Evolutionary conservation across 92 coral and sea anemone species (phyloP), one percentile per base, ranked within the genome.

Genomic region (Nematostella vectensis): DNA sequence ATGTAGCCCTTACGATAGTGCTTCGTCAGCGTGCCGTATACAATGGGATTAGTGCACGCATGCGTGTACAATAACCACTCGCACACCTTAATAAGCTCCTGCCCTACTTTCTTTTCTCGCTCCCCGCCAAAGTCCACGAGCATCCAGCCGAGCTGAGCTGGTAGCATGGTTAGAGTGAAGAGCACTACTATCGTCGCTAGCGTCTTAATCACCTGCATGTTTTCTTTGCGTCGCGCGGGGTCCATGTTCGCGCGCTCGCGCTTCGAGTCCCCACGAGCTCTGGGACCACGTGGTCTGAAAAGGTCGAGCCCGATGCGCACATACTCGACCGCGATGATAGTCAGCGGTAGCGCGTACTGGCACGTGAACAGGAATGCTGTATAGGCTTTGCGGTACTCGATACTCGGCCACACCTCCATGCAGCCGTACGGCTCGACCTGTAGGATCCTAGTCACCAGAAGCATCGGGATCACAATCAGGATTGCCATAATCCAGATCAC

Each of bases 141-240:
- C 80, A 93, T 83, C 99, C 99, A 93, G 42, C 81, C 87, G 13
- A 93, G 68, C 60, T 88, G 81, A 1, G 96, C 95, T 2, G 99
- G 99, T 33, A 93, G 67, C 75, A 88, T 88, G 23, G 89, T 72
- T 17, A 93, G 40, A 2, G 99, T 96, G 50, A 93, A 93, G 19
- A 77, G 59, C 11, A 88, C 64, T n/a, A 88, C 95, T 20, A 93
- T 84, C 0, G 95, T 76, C 10, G 95, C 89, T 12, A 93, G 55
- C 36, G 95, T 93, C 66, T 93, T 93, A 18, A 93, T 87, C 11
- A 93, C 96, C 55, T 82, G 95, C 62, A 80, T 82, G 56, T 88
- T 83, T 57, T 93, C 99, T 67, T 79, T 68, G 37, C 74, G 67
- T 25, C 95, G 77, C 38, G 78, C 88, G 3, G 80, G 84, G 40